A percentile compares a stretch with the other conserved stretches of the same genome.
These are phyloP conservation scores for Urocyon cinereoargenteus DNA, from an alignment of 2,797 vertebrate species.

Conservation along the genomic window DNA sequence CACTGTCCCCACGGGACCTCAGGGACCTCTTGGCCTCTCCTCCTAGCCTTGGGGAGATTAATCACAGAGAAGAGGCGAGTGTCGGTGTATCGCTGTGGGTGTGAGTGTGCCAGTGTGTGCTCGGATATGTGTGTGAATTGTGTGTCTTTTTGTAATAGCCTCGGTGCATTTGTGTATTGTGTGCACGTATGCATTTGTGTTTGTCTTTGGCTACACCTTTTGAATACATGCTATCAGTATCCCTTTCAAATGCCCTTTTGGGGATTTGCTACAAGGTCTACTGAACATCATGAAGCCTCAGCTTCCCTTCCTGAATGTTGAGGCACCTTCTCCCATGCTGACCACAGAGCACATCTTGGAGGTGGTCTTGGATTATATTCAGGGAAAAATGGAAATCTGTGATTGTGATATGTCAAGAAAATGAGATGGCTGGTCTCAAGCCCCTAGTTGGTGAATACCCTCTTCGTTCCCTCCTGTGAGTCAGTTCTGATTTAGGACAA, in stretches of 20 bases:
- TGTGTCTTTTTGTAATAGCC: not conserved
- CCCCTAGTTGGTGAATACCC: not conserved
- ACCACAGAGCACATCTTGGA: not conserved
- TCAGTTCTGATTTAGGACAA: not conserved
- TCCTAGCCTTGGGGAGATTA: not conserved
- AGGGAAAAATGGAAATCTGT: not conserved
- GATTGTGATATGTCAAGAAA: not conserved
- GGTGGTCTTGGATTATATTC: not conserved
- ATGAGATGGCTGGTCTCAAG: not conserved
- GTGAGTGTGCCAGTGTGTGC: not conserved
- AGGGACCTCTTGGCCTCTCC: not conserved
- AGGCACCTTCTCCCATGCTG: not conserved
- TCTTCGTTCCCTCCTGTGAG: not conserved
- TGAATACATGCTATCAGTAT: not conserved
- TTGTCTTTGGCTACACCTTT: not conserved
- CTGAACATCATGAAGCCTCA: rapidly evolving
- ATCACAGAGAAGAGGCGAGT: not conserved
- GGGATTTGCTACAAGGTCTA: not conserved
- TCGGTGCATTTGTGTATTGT: not conserved
- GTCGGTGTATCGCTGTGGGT: not conserved
- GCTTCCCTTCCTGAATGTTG: not conserved
- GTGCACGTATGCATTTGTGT: not conserved
- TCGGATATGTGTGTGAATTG: not conserved
- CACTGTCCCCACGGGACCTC: not conserved
- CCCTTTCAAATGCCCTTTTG: not conserved